Evolutionary conservation across 2,797 vertebrate species (phyloP).

Genomic region (Mastacembelus armatus): DNA sequence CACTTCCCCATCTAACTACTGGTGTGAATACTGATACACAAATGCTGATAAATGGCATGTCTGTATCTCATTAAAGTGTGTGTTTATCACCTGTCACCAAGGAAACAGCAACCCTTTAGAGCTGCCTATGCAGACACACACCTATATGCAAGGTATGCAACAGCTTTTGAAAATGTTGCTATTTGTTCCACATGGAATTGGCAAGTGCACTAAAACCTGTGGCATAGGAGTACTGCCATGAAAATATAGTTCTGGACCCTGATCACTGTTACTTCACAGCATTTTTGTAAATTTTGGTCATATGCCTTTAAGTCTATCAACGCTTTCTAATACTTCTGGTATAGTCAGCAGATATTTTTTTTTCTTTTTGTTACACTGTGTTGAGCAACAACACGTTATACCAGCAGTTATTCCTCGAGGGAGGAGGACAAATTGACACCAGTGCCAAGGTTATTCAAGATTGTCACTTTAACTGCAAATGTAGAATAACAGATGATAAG

Average conservation of each 20-base stretch:
- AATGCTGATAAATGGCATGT: too few species aligned
- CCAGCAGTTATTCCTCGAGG: conserved; percentile 37
- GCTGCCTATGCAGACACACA: too few species aligned
- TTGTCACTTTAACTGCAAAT: conserved; percentile 48
- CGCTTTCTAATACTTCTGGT: conserved; percentile 15
- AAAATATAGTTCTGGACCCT: conserved; percentile 12
- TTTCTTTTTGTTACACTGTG: conserved; percentile 30
- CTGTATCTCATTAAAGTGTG: too few species aligned
- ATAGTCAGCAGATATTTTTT: conserved; percentile 38
- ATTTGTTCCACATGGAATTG: too few species aligned
- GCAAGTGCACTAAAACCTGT: conserved; percentile 22
- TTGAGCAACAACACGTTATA: conserved; percentile 14
- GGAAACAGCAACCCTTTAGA: too few species aligned
- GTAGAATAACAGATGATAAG: conserved; percentile 6
- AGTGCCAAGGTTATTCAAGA: conserved; percentile 39
- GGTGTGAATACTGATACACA: too few species aligned
- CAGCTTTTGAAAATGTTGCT: too few species aligned
- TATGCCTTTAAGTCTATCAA: conserved; percentile 35
- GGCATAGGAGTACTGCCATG: conserved; percentile 25
- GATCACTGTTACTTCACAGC: conserved; percentile 23
- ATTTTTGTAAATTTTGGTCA: conserved; percentile 25
- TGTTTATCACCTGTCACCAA: too few species aligned
- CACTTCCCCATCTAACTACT: too few species aligned
- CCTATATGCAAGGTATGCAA: too few species aligned
- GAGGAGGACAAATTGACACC: conserved; percentile 40